Percentiles rank a stretch among this genome's conserved stretches.
Evolutionary conservation across 1,140 invertebrate genomes (phyloP).

Genomic region (Habropoda laboriosa): DNA sequence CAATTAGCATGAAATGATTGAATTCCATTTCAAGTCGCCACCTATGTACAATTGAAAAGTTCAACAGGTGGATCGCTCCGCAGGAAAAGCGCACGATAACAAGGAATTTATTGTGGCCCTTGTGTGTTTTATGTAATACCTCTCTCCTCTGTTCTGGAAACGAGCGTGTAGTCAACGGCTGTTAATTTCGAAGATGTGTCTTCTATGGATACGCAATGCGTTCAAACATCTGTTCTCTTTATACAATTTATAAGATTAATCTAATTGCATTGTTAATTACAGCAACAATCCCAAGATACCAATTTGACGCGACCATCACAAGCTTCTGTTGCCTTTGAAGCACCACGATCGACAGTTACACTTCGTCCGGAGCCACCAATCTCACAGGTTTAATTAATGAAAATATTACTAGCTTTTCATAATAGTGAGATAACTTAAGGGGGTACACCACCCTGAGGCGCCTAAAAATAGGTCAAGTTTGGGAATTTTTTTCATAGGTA

Average conservation of each 20-base stretch:
- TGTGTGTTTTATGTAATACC: constrained; percentile 13
- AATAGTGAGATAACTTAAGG: background rate
- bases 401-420: background rate
- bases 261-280: constrained; percentile 34
- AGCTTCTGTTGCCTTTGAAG: constrained; percentile 79
- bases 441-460: too few species aligned
- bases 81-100: constrained; percentile 15
- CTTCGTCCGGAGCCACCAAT: constrained; percentile 87
- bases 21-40: constrained; percentile 9
- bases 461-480: too few species aligned
- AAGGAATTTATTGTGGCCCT: background rate
- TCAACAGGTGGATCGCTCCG: constrained; percentile 37
- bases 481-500: too few species aligned
- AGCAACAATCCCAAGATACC: constrained; percentile 65
- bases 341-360: constrained; percentile 87
- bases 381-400: constrained; percentile 82
- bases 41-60: constrained; percentile 15
- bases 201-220: background rate
- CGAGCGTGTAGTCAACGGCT: constrained; percentile 56
- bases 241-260: constrained; percentile 4
- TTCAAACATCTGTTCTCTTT: background rate
- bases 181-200: background rate
- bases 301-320: constrained; percentile 65
- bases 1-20: background rate
- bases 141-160: constrained; percentile 23